Percentiles rank a stretch among this genome's conserved stretches.
phyloP scores from a whole-genome alignment of 2,888 invertebrate genomes.

The Brenthis hecate region DNA sequence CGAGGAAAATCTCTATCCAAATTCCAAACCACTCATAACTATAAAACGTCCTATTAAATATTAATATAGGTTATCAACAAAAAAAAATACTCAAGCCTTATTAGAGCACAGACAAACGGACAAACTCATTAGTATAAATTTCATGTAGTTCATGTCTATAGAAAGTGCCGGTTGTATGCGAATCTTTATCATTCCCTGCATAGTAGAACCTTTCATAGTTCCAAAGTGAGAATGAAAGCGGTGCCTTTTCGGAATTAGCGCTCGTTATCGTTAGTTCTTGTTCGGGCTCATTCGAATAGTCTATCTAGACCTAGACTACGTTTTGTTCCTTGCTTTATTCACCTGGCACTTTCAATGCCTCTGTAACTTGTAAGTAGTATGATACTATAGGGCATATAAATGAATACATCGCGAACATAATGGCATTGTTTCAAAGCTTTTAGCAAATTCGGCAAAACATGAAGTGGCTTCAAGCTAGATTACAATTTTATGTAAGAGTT shows the following conservation, averaged over 20 bases:
- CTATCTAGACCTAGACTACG: constrained; percentile 1
- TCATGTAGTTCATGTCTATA: neutral
- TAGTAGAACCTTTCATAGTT: constrained; percentile 15
- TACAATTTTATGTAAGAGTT: no score
- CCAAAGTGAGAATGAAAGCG: constrained; percentile 20
- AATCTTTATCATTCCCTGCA: constrained; percentile 15
- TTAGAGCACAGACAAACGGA: neutral
- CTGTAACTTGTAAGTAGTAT: neutral
- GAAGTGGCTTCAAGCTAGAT: no score
- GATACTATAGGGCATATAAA: neutral
- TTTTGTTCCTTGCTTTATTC: neutral
- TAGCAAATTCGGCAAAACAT: no score
- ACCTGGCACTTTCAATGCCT: constrained; percentile 3
- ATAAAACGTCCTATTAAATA: neutral
- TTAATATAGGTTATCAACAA: neutral
- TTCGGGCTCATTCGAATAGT: neutral
- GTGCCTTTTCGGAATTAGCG: constrained; percentile 22
- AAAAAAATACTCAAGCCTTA: no score
- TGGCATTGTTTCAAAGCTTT: constrained; percentile 9
- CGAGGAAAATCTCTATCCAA: no score
- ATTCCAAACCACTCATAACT: no score
- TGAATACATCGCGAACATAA: constrained; percentile 8
- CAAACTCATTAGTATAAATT: constrained; percentile 7
- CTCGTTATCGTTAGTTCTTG: constrained; percentile 16
- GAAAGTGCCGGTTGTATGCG: neutral